Base-by-base conservation (phyloP, 2,113 vertebrate genomes). In the Setophaga kirtlandii region DNA sequence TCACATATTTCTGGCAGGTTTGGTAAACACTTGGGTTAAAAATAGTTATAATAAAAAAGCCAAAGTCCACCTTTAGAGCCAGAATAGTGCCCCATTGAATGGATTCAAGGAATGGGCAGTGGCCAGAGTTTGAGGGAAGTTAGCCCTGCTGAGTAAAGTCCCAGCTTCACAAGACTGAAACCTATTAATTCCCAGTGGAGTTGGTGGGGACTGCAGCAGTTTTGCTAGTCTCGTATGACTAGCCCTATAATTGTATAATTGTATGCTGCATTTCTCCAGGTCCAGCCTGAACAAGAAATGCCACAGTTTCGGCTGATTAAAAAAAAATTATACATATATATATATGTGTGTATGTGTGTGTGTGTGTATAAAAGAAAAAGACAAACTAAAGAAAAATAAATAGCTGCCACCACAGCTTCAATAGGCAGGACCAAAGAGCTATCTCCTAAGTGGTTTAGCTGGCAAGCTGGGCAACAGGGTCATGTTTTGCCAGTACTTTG, bases 241-340 rank as follows among this genome's bases (percentile, higher is more conserved):
- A 65, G 55, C 73, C 70, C 55, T 52, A 31, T 68, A 93, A 91
- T 56, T 7, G 6, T 60, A 90, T 42, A 93, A 91, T 56, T 6
- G 5, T 53, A 90, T 42, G 83, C 8, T 65, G 56, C 52, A 52
- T 93, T 96, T 93, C 78, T 84, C 88, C 93, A 92, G 94, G 96
- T 88, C 95, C 89, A 93, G 94, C 93, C 94, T 96, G 89, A 94
- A 63, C n/a, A 94, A 94, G 93, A 96, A 93, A 93, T 33, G 89
- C 53, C 39, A n/a, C 20, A 4, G 58, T 75, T 91, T 90, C 17
- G 17, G 41, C 37, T 60, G 42, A 83, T 56, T 37, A 35, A 30
- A n/a, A 74, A 74, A 35, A 30, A n/a, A 58, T 7, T 4, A 4
- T 11, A 24, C 3, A 56, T 20, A 23, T 24, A 65, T n/a, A 39